Evolutionary conservation across 2,888 invertebrate genomes (phyloP).

Genomic region (Phortica okadai): DNA sequence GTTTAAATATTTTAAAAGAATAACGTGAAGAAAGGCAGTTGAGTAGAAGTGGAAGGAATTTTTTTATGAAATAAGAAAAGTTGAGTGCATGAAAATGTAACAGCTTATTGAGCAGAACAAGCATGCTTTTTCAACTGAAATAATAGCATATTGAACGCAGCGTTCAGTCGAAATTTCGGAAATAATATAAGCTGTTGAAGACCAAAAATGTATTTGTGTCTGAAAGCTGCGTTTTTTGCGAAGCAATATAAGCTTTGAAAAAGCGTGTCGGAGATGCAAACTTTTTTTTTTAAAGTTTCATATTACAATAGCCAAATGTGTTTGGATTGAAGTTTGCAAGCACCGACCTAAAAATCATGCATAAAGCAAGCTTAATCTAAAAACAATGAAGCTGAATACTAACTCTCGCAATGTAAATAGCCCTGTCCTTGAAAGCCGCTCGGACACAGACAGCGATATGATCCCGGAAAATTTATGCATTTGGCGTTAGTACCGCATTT

Average conservation of each 20-base stretch:
- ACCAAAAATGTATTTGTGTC: slow-evolving; percentile 15
- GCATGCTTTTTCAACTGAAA: neutral
- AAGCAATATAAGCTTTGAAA: neutral
- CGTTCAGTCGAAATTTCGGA: slow-evolving; percentile 36
- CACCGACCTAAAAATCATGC: neutral
- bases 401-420: slow-evolving; percentile 86
- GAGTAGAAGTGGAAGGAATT: slow-evolving; percentile 39
- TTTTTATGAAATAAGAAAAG: slow-evolving; percentile 13
- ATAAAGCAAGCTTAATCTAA: slow-evolving; percentile 11
- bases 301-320: neutral
- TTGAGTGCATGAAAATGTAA: slow-evolving; percentile 26
- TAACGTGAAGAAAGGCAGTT: slow-evolving; percentile 68
- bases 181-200: slow-evolving; percentile 8
- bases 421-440: slow-evolving; percentile 87
- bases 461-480: slow-evolving; percentile 89
- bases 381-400: slow-evolving; percentile 68
- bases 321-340: neutral
- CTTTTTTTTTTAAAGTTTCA: neutral
- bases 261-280: neutral
- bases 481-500: slow-evolving; percentile 88
- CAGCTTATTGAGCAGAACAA: neutral
- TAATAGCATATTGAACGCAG: slow-evolving; percentile 36
- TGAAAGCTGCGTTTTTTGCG: neutral
- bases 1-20: slow-evolving; percentile 47
- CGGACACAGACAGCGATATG: slow-evolving; percentile 86